Conservation (phyloP, 2,888 invertebrate genomes). For the Polydesmus complanatus region DNA sequence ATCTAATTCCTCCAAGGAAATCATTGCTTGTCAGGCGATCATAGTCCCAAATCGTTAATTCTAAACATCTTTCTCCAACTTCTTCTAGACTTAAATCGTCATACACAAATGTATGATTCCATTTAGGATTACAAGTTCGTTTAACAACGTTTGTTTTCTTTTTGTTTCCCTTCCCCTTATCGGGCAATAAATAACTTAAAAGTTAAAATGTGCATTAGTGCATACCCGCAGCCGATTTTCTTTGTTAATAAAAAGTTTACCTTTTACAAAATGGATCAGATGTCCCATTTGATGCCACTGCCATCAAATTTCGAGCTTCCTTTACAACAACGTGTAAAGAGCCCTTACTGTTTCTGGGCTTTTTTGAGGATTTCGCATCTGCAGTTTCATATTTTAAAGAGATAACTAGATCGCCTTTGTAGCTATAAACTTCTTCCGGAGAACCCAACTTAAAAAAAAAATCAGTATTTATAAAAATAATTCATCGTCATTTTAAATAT, state of each 20-base stretch:
- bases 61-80: constrained; percentile 66
- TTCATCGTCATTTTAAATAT: too few species aligned
- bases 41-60: constrained; percentile 90
- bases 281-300: constrained; percentile 72
- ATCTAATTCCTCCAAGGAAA: constrained; percentile 81
- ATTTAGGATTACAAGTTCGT: constrained; percentile 66
- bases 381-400: constrained; percentile 80
- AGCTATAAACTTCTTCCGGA: constrained; percentile 66
- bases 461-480: constrained; percentile 1
- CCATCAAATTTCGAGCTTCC: constrained; percentile 80
- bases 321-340: constrained; percentile 82
- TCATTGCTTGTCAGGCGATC: constrained; percentile 82
- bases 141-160: constrained; percentile 82
- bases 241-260: too few species aligned
- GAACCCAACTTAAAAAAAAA: constrained; percentile 60
- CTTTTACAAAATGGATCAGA: constrained; percentile 93
- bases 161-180: constrained; percentile 75
- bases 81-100: constrained; percentile 69
- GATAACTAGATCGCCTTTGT: constrained; percentile 80
- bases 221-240: too few species aligned
- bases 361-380: constrained; percentile 40
- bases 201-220: background rate
- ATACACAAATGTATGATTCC: constrained; percentile 76
- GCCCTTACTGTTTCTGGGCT: constrained; percentile 48
- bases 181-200: constrained; percentile 75